Evolutionary conservation across 2,888 invertebrate species (phyloP), one percentile per base, ranked within the genome.

Genomic region (Sarcophaga carnaria): DNA sequence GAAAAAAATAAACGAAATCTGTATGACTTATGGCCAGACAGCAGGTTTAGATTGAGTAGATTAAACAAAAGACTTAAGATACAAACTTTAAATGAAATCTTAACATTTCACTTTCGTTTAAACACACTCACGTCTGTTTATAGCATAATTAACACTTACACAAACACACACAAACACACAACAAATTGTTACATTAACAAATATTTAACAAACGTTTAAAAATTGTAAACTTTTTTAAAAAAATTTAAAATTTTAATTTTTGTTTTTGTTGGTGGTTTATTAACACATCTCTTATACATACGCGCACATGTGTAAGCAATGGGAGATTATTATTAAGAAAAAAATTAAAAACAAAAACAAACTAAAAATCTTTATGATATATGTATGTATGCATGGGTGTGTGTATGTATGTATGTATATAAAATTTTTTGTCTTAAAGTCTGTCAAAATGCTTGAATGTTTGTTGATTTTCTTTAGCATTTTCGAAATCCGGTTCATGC

Each of bases 401-500:
- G 54, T 69, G n/a, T 20, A 2, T 82, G 63, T 20, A 4, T 64
- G n/a, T 47, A 8, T 37, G 1, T 8, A 27, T 27, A 27, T 37
- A 37, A 37, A 8, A 0, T 37, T 37, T 37, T 37, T 14, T 25
- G 49, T 14, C 25, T 45, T n/a, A 3, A 22, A 22, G 62, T 60
- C 4, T 66, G 17, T 12, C 47, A 47, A 12, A 2, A 22, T 45
- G 54, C 10, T 27, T 27, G 20, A 62, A 8, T 74, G 20, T 45
- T 27, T 72, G 72, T 37, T 12, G 60, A 27, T 72, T 66, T 12
- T 60, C 27, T 72, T 66, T 77, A 69, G 47, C 66, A 82, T 82
- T 85, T 82, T 80, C 17, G 63, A 87, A 87, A 85, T 87, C 87
- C 87, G 85, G 87, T 87, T 87, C 80, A 80, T 47, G 76, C 20